A percentile compares a stretch with the other conserved stretches of the same genome.
phyloP scores from a whole-genome alignment of 2,113 vertebrate genomes.

The Dolichallabes microphthalmus region DNA sequence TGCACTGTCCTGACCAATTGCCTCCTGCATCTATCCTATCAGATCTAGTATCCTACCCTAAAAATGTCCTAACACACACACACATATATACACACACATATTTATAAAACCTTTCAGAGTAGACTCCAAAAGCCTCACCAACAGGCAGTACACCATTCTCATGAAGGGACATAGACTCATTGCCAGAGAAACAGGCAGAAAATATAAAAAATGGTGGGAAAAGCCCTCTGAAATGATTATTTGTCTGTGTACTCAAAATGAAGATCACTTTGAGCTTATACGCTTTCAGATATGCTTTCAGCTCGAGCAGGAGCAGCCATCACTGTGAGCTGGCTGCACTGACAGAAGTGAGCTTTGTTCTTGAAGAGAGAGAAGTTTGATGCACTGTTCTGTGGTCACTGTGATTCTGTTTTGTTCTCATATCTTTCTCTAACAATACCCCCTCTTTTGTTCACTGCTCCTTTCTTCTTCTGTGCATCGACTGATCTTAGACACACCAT shows the following conservation, averaged over 20 bases:
- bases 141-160: slow-evolving; percentile 5
- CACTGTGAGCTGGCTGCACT: slow-evolving; percentile 13
- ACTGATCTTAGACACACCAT: slow-evolving; percentile 30
- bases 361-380: slow-evolving; percentile 27
- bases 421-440: slow-evolving; percentile 34
- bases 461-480: not conserved
- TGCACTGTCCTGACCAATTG: slow-evolving; percentile 25
- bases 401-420: slow-evolving; percentile 28
- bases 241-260: slow-evolving; percentile 35
- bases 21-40: slow-evolving; percentile 11
- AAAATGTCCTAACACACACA: slow-evolving; percentile 15
- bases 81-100: slow-evolving; percentile 1
- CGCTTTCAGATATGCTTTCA: slow-evolving; percentile 42
- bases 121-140: slow-evolving; percentile 11
- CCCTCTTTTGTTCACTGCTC: slow-evolving; percentile 13
- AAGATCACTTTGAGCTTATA: slow-evolving; percentile 38
- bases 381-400: slow-evolving; percentile 38
- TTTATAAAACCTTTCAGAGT: not conserved
- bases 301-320: slow-evolving; percentile 20
- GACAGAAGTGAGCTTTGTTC: slow-evolving; percentile 46
- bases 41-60: not conserved
- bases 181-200: not conserved
- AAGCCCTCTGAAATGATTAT: slow-evolving; percentile 29
- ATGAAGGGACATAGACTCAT: slow-evolving; percentile 11
- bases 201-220: slow-evolving; percentile 9